Evolutionary conservation across 1,140 invertebrate species (phyloP).

Genomic region (Stenopsyche tienmushanensis): DNA sequence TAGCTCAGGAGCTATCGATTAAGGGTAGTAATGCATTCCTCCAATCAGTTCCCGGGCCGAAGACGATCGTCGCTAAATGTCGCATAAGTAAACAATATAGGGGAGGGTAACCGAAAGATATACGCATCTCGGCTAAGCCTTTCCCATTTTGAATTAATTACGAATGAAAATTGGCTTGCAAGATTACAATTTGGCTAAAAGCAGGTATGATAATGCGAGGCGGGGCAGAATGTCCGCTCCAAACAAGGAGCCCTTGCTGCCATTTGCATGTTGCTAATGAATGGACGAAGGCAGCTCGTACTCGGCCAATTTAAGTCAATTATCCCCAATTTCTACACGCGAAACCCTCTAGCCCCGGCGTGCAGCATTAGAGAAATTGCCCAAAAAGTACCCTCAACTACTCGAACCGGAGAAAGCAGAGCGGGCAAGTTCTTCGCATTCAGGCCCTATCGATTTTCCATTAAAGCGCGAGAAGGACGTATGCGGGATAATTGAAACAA

Average conservation of each 20-base stretch:
- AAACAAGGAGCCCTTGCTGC: slow-evolving; percentile 19
- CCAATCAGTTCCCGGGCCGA: too few relatives aligned
- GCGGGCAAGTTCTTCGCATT: slow-evolving; percentile 23
- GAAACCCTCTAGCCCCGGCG: slow-evolving; percentile 2
- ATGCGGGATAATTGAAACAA: too few relatives aligned
- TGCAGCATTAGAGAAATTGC: slow-evolving; percentile 24
- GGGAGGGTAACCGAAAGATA: too few relatives aligned
- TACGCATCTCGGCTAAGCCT: not conserved
- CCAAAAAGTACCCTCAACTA: slow-evolving; percentile 16
- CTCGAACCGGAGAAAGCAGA: not conserved
- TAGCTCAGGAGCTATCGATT: too few relatives aligned
- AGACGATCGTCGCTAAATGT: too few relatives aligned
- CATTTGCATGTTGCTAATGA: slow-evolving; percentile 39
- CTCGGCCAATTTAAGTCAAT: slow-evolving; percentile 38
- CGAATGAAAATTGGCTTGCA: not conserved
- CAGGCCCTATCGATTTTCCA: slow-evolving; percentile 36
- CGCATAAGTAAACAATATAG: too few relatives aligned
- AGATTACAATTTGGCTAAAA: not conserved
- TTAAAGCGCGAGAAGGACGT: slow-evolving; percentile 25
- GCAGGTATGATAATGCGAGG: slow-evolving; percentile 1
- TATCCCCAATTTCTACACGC: slow-evolving; percentile 37
- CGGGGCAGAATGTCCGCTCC: not conserved
- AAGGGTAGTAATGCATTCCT: too few relatives aligned
- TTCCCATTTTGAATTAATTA: not conserved
- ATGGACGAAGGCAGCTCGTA: slow-evolving; percentile 35